Percentiles rank a stretch among this genome's conserved stretches.
Evolutionary conservation across 2,113 vertebrate species (phyloP).

Genomic region (Opisthocomus hoazin): DNA sequence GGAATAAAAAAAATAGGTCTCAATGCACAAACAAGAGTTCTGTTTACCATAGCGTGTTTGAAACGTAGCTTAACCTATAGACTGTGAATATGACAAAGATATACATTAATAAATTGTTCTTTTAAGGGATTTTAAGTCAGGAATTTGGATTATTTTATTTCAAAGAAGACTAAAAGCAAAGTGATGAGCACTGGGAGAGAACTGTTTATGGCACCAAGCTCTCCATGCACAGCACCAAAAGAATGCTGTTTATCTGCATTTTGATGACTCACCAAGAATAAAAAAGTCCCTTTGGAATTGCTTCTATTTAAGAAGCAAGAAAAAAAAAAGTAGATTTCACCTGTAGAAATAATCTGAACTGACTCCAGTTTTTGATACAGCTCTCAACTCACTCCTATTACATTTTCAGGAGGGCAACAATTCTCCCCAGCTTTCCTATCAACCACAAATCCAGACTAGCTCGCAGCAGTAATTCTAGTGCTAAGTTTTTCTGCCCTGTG

Average conservation of each 20-base stretch:
- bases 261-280: constrained; percentile 67
- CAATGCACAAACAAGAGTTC: not conserved
- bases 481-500: accelerated
- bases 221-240: constrained; percentile 38
- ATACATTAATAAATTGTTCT: not conserved
- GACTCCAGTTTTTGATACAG: not conserved
- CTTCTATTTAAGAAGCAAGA: constrained; percentile 63
- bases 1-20: not conserved
- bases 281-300: constrained; percentile 55
- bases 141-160: not conserved
- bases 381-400: not conserved
- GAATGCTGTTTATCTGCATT: constrained; percentile 73
- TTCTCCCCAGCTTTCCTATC: not conserved
- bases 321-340: constrained; percentile 14
- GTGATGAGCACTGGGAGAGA: constrained; percentile 11
- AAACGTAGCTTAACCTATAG: not conserved
- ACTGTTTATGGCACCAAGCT: constrained; percentile 49
- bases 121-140: not conserved
- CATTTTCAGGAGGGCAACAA: not conserved
- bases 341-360: not conserved
- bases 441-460: not conserved
- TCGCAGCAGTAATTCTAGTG: not conserved
- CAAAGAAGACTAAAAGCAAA: not conserved
- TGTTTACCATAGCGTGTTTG: not conserved
- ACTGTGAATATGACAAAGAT: not conserved